Conservation (phyloP, 2,888 invertebrate genomes). For the Dione juno region DNA sequence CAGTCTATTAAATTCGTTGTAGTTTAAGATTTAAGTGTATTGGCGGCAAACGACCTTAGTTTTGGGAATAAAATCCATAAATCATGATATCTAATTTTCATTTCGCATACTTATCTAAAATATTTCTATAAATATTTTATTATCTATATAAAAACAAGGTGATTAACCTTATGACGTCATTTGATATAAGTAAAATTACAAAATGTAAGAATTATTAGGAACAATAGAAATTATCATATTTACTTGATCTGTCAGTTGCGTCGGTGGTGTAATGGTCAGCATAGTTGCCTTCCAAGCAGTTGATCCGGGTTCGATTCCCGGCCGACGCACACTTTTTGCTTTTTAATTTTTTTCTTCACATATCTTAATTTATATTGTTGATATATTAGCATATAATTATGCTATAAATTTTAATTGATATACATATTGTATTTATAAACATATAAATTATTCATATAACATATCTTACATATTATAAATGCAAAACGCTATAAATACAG, state of each 20-base stretch:
- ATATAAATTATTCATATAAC: not conserved
- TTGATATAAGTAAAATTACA: not conserved
- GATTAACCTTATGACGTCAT: not conserved
- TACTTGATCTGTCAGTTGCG: fast-evolving
- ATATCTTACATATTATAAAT: conserved; percentile 2
- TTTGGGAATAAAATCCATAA: not conserved
- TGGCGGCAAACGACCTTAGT: too few relatives aligned
- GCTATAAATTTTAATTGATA: not conserved
- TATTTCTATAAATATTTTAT: not conserved
- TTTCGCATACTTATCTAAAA: not conserved
- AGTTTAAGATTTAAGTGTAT: too few relatives aligned
- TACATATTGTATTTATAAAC: not conserved
- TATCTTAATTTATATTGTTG: not conserved
- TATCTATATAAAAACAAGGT: not conserved
- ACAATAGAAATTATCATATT: not conserved
- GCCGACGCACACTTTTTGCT: conserved; percentile 35
- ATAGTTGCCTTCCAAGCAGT: conserved; percentile 70
- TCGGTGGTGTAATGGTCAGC: conserved; percentile 69
- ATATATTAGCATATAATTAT: too few relatives aligned
- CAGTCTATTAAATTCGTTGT: too few relatives aligned
- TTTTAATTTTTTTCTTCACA: not conserved
- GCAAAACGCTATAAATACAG: not conserved
- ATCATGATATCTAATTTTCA: not conserved
- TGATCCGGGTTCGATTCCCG: conserved; percentile 71
- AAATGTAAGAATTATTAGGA: not conserved